Conservation (phyloP, 2,888 invertebrate species). For the Desoria tigrina region DNA sequence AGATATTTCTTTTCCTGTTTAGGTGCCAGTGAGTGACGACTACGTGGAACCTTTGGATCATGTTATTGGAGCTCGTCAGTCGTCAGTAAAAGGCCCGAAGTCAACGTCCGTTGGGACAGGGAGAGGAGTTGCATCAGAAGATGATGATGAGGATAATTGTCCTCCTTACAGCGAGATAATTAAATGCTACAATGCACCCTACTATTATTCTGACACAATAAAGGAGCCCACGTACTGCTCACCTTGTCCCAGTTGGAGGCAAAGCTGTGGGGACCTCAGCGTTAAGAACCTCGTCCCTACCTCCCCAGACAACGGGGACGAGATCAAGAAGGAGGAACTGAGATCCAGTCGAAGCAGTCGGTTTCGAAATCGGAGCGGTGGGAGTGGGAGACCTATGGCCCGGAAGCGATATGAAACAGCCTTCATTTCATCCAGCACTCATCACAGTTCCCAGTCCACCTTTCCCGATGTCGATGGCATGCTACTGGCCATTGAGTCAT, state of each 20-base stretch:
- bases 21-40: constrained; percentile 84
- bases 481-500: constrained; percentile 46
- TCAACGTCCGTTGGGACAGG: constrained; percentile 18
- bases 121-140: constrained; percentile 15
- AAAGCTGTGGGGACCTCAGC: constrained; percentile 9
- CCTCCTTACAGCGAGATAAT: constrained; percentile 48
- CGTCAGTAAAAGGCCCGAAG: constrained; percentile 19
- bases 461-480: constrained; percentile 51
- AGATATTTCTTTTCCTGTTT: neutral
- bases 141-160: constrained; percentile 22
- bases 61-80: constrained; percentile 19
- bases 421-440: constrained; percentile 49
- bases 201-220: constrained; percentile 53
- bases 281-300: neutral
- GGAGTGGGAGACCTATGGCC: constrained; percentile 47
- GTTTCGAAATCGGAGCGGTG: constrained; percentile 25
- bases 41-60: constrained; percentile 79
- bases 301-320: neutral
- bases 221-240: constrained; percentile 48
- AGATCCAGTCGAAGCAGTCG: neutral
- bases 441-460: constrained; percentile 35
- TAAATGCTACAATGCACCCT: constrained; percentile 51
- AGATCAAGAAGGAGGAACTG: neutral
- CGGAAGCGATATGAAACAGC: constrained; percentile 54
- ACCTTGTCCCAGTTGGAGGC: constrained; percentile 23